Evolutionary conservation across 2,797 vertebrate genomes (phyloP).

Genomic region (Anomalospiza imberbis): DNA sequence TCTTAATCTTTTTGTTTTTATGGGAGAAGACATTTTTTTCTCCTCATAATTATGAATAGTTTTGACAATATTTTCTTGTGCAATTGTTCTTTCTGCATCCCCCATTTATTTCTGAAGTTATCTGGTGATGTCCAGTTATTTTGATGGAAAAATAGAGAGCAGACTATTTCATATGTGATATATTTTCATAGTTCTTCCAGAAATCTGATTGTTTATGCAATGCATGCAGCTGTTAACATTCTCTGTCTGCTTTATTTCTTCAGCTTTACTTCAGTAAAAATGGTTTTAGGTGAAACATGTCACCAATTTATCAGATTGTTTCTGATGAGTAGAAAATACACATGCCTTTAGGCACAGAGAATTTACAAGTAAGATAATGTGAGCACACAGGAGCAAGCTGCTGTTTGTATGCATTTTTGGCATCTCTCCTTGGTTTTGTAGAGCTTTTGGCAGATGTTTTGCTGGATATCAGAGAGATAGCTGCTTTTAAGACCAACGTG

Average conservation of each 20-base stretch:
- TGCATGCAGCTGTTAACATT: neutral
- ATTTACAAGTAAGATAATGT: neutral
- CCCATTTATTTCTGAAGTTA: neutral
- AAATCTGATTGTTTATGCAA: neutral
- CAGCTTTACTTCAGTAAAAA: neutral
- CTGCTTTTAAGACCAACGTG: neutral
- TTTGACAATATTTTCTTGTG: neutral
- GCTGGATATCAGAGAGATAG: neutral
- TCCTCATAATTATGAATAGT: neutral
- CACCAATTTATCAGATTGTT: neutral
- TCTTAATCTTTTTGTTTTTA: neutral
- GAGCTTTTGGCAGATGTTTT: conserved; percentile 11
- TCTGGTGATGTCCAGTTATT: neutral
- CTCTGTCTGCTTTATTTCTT: neutral
- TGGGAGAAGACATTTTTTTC: neutral
- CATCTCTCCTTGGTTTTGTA: neutral
- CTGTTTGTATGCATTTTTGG: neutral
- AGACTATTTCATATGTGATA: neutral
- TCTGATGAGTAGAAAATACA: neutral
- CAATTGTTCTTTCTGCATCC: neutral
- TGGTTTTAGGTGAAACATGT: neutral
- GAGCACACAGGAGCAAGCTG: neutral
- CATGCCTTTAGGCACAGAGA: neutral
- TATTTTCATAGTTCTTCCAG: neutral
- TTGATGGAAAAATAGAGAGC: neutral